phyloP scores from a whole-genome alignment of 2,797 vertebrate species.

The Meda fulgida region DNA sequence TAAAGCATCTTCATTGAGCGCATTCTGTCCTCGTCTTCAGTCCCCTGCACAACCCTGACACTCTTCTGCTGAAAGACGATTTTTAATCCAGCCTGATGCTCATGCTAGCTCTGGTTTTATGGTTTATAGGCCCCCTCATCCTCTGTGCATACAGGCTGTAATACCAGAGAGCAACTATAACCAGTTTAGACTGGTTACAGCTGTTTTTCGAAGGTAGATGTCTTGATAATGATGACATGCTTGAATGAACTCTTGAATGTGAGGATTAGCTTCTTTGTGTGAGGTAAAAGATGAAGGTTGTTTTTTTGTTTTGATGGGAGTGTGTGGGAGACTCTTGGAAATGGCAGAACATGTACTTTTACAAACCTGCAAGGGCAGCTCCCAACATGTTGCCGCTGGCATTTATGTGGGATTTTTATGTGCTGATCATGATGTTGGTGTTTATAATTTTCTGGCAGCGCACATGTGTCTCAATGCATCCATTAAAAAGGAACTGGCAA shows the following conservation, averaged over 20 bases:
- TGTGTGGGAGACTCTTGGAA: conserved; percentile 23
- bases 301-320: conserved; percentile 38
- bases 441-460: conserved; percentile 3
- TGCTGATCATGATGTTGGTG: not conserved
- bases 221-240: not conserved
- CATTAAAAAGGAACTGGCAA: not conserved
- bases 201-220: conserved; percentile 9
- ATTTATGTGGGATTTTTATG: conserved; percentile 8
- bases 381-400: conserved; percentile 41
- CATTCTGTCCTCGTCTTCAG: too few species aligned
- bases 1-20: too few species aligned
- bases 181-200: conserved; percentile 10
- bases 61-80: not conserved
- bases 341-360: not conserved
- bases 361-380: conserved; percentile 35
- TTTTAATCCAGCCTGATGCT: not conserved
- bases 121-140: not conserved
- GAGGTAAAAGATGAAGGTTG: conserved; percentile 1
- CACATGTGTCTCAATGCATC: not conserved
- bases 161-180: not conserved
- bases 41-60: too few species aligned
- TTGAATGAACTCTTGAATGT: conserved; percentile 4
- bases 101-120: not conserved
- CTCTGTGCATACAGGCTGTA: not conserved
- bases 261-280: conserved; percentile 30